A percentile compares a stretch with the other conserved stretches of the same genome.
Evolutionary conservation across 2,113 vertebrate genomes (phyloP).

Genomic region (Acanthisitta chloris): DNA sequence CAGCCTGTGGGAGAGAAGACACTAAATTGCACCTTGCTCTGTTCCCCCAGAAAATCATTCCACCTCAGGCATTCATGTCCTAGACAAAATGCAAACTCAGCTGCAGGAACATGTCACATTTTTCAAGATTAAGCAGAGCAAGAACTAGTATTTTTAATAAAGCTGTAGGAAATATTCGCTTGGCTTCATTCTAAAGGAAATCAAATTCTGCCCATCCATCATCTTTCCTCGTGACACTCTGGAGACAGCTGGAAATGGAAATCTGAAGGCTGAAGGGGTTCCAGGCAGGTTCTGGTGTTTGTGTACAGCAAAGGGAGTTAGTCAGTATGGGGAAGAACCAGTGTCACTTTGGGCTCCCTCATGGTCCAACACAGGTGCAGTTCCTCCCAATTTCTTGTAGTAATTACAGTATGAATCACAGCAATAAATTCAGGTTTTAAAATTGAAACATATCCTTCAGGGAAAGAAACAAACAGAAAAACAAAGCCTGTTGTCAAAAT

Average conservation of each 20-base stretch:
- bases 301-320: neutral
- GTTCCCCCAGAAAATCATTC: neutral
- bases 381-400: constrained; percentile 10
- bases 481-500: neutral
- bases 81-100: constrained; percentile 26
- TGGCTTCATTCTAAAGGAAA: constrained; percentile 27
- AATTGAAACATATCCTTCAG: neutral
- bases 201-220: constrained; percentile 31
- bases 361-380: constrained; percentile 18
- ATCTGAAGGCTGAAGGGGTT: neutral
- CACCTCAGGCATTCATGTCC: neutral
- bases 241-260: neutral
- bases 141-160: constrained; percentile 30
- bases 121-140: constrained; percentile 30
- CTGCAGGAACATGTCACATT: constrained; percentile 13
- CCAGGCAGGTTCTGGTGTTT: neutral
- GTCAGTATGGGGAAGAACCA: neutral
- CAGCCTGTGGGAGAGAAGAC: neutral
- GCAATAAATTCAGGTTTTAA: neutral
- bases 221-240: neutral
- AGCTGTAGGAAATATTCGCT: constrained; percentile 21
- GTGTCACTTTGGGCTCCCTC: neutral
- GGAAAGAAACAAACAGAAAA: constrained; percentile 12
- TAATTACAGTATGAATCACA: constrained; percentile 14
- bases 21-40: neutral